Evolutionary conservation across 2,113 vertebrate genomes (phyloP), one percentile per base, ranked within the genome.

Genomic region (Osmerus mordax): DNA sequence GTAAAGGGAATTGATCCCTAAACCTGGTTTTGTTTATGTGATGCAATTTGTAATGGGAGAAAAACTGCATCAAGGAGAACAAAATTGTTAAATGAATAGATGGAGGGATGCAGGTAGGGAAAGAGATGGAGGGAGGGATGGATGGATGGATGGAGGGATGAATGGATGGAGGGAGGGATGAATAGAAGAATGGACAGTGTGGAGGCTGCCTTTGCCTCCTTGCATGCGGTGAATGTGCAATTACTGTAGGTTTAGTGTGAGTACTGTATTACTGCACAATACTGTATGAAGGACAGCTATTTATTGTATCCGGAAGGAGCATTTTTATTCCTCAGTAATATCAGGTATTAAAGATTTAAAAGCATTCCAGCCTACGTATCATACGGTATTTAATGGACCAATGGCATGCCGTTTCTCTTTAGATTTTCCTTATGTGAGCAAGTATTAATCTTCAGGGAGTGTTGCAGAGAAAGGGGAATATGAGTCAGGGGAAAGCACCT

Each of bases 171-270:
- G 36, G 29, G 76, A 81, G 51, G 74, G 81, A 74, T 28, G 62
- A 72, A 59, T 70, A 36, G 63, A 58, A 63, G 67, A 71, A 73
- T 21, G 0, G 47, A 66, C 62, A 25, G 21, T 21, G 18, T n/a
- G 62, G 70, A 19, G 76, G 72, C 56, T 77, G 73, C 65, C 36
- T 64, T 32, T 18, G 66, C 72, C 63, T 78, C 65, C 25, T 82
- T 87, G 87, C 82, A 85, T 84, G 87, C 88, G 83, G 84, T 90
- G 76, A 84, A 83, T 89, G 90, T 92, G 92, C 90, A 92, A 92
- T 92, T 91, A 91, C 89, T 91, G 88, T 92, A 90, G 86, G 87
- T 79, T 88, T 91, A 89, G 89, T 88, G 86, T 84, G 81, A 86
- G 89, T 89, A 89, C 88, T 89, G 87, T 89, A 87, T 88, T 85